Base-by-base conservation (phyloP, 2,888 invertebrate species). In the Cotesia congregata region DNA sequence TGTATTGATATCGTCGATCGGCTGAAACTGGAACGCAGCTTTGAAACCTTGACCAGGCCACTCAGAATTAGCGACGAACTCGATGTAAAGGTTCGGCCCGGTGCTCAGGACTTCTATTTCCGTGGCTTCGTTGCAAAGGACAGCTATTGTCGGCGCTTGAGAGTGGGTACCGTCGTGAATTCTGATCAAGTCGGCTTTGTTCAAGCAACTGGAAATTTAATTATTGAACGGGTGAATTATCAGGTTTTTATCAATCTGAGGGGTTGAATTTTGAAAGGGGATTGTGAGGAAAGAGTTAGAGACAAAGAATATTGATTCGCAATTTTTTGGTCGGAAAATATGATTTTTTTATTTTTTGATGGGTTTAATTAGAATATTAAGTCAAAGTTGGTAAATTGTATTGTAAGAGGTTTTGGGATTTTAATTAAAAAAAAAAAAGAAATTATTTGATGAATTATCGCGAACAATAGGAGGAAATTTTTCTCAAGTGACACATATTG, bases 51-150 rank as follows among this genome's bases (percentile, higher is more conserved):
- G 94, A 0, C 95, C 95, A 0, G 95, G 95, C 87, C 92, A 92
- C 77, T 93, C 94, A 0, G 96, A 96, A 90, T 95, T 95, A 76
- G 95, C 95, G 64, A 95, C 94, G 90, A 97, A 96, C 90, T 96
- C 96, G 82, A 97, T 92, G 85, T 94, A 93, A 77, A 97, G 91
- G 83, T 95, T 94, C 7, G 95, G 93, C 3, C 96, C 95, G n/a
- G 95, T 95, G 71, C 96, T 96, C 80, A 95, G 91, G 80, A 96
- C 93, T 88, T 96, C 95, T 82, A 93, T 93, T 84, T 94, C 94
- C 89, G 93, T 92, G 75, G 93, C 93, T 89, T 95, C 94, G 87
- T 96, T 95, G 90, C 97, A 97, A 79, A 97, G 91, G 85, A 96
- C 94, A 72, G 94, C 94, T 86, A 97, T 95, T 80, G 95, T 93